These are phyloP conservation scores for Contarinia nasturtii DNA, from an alignment of 1,140 invertebrate species.

Conservation along the genomic window DNA sequence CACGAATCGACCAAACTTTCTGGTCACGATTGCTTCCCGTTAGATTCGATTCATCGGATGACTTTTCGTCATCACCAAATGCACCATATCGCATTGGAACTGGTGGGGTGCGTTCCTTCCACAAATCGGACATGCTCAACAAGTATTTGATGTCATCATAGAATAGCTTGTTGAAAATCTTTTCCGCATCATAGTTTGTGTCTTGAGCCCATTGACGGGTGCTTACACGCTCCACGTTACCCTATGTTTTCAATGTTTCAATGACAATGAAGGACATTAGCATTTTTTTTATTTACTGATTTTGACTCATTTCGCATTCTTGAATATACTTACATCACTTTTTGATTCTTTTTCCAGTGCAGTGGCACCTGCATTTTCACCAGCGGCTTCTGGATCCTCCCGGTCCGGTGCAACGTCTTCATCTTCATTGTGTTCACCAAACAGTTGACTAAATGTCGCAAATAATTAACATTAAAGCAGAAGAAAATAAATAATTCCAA, in stretches of 20 bases:
- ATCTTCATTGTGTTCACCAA: conserved; percentile 89
- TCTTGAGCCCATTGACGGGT: conserved; percentile 78
- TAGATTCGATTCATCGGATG: not conserved
- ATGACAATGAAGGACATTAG: not conserved
- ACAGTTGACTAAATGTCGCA: conserved; percentile 59
- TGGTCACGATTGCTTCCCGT: conserved; percentile 45
- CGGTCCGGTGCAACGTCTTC: conserved; percentile 97
- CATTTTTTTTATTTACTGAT: not conserved
- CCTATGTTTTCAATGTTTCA: conserved; percentile 20
- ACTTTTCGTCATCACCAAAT: conserved; percentile 7
- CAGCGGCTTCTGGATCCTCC: conserved; percentile 69
- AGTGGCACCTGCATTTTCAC: conserved; percentile 23
- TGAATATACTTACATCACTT: conserved; percentile 5
- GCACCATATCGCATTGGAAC: conserved; percentile 56
- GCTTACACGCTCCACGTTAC: conserved; percentile 62
- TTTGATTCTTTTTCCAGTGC: conserved; percentile 17
- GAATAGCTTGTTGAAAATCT: conserved; percentile 80
- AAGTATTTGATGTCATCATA: conserved; percentile 91
- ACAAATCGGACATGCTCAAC: conserved; percentile 84
- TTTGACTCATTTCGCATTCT: not conserved
- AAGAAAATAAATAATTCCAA: not conserved
- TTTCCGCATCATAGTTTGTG: conserved; percentile 63
- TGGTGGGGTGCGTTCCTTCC: conserved; percentile 72
- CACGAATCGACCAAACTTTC: conserved; percentile 53
- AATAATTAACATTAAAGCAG: conserved; percentile 3